Conservation (phyloP, 2,888 invertebrate genomes). For the Monochamus alternatus region DNA sequence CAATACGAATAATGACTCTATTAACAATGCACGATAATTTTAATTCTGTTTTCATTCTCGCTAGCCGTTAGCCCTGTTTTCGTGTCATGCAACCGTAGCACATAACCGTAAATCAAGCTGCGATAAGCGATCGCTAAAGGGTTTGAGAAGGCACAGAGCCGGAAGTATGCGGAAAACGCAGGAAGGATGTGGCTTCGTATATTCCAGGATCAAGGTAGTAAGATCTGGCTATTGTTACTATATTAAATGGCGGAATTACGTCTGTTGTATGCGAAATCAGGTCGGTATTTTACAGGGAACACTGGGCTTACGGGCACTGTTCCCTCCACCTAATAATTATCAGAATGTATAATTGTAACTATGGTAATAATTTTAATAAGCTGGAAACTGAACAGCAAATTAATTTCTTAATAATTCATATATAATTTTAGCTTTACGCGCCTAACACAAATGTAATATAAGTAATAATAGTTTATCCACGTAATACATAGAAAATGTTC, state of each 20-base stretch:
- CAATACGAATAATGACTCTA: conserved; percentile 8
- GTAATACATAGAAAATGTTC: too few relatives aligned
- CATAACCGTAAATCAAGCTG: conserved; percentile 46
- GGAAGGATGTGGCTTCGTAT: conserved; percentile 57
- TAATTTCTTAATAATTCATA: neutral
- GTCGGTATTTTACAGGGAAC: conserved; percentile 38
- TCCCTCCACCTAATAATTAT: conserved; percentile 24
- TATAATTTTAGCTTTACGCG: too few relatives aligned
- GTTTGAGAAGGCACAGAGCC: conserved; percentile 42
- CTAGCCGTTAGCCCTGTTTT: conserved; percentile 40
- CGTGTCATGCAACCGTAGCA: conserved; percentile 27
- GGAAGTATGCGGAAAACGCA: conserved; percentile 53
- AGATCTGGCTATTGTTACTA: conserved; percentile 55
- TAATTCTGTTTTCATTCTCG: conserved; percentile 38
- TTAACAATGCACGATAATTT: conserved; percentile 32
- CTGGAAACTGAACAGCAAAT: neutral
- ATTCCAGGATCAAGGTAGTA: conserved; percentile 55
- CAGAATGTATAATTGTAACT: neutral
- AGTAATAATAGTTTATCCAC: too few relatives aligned
- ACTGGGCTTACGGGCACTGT: conserved; percentile 40
- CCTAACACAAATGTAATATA: too few relatives aligned
- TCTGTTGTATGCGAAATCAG: conserved; percentile 31
- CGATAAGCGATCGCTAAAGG: conserved; percentile 49
- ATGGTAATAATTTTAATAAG: neutral
- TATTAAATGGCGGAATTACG: conserved; percentile 52